Evolutionary conservation across 2,888 invertebrate genomes (phyloP).

Genomic region (Hirtodrosophila alboralis): DNA sequence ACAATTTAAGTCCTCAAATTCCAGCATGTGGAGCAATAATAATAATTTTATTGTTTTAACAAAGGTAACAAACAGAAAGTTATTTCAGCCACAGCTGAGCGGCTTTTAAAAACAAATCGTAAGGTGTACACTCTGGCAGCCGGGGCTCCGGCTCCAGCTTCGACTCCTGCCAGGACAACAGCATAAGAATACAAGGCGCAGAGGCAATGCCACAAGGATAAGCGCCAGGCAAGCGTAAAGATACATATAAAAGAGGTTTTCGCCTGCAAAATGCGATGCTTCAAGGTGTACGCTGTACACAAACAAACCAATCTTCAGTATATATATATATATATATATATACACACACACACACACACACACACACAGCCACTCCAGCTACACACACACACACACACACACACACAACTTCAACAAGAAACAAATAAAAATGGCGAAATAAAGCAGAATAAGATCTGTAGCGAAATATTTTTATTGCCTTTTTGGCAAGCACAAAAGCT

Average conservation of each 20-base stretch:
- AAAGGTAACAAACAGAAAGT: constrained; percentile 79
- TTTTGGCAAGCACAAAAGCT: constrained; percentile 64
- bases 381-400: constrained; percentile 12
- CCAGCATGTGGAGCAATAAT: constrained; percentile 82
- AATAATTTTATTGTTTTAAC: constrained; percentile 83
- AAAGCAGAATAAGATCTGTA: constrained; percentile 76
- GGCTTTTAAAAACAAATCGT: constrained; percentile 79
- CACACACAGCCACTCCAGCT: constrained; percentile 12
- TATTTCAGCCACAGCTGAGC: constrained; percentile 80
- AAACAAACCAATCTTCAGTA: constrained; percentile 53
- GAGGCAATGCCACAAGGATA: constrained; percentile 57
- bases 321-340: constrained; percentile 1
- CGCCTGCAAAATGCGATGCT: constrained; percentile 36
- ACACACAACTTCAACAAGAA: constrained; percentile 58
- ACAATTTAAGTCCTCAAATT: constrained; percentile 77
- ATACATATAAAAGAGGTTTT: constrained; percentile 73
- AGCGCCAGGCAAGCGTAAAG: constrained; percentile 76
- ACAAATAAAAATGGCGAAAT: constrained; percentile 80
- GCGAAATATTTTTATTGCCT: constrained; percentile 79
- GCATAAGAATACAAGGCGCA: no score
- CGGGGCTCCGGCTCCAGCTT: constrained; percentile 15
- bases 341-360: constrained; percentile 14
- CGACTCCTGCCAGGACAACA: constrained; percentile 24
- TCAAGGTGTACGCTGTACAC: constrained; percentile 47
- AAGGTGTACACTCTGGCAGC: constrained; percentile 57